Evolutionary conservation across 1,140 invertebrate genomes (phyloP).

Genomic region (Metaphire vulgaris): DNA sequence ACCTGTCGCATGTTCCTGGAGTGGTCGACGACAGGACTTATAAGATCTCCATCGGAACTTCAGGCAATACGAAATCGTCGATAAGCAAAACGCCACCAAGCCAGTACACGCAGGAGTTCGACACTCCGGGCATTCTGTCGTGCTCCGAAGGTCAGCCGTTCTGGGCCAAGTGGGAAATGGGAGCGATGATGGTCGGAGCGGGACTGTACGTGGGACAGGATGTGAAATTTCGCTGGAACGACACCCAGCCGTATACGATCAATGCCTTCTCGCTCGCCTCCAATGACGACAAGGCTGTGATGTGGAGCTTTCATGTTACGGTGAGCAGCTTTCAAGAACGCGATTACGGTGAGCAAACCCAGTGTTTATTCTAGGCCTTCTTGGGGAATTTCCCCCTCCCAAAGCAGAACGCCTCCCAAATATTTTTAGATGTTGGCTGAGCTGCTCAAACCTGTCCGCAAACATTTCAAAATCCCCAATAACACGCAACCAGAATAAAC

Average conservation of each 20-base stretch:
- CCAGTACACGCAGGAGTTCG: background rate
- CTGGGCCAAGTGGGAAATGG: background rate
- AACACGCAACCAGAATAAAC: too few relatives aligned
- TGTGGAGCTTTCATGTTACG: background rate
- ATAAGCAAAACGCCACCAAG: background rate
- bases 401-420: too few relatives aligned
- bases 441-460: too few relatives aligned
- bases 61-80: constrained; percentile 2
- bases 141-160: background rate
- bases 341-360: too few relatives aligned
- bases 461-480: too few relatives aligned
- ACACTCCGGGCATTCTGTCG: background rate
- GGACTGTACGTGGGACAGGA: background rate
- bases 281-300: constrained; percentile 2
- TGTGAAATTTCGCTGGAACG: background rate
- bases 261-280: background rate
- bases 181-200: background rate
- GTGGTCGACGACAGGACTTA: background rate
- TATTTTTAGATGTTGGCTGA: too few relatives aligned
- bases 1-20: background rate
- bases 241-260: background rate
- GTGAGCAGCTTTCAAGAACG: too few relatives aligned
- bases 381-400: too few relatives aligned
- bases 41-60: constrained; percentile 1
- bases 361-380: too few relatives aligned